These are phyloP conservation scores for Tenodera sinensis DNA, from an alignment of 2,888 invertebrate species.

Conservation along the genomic window DNA sequence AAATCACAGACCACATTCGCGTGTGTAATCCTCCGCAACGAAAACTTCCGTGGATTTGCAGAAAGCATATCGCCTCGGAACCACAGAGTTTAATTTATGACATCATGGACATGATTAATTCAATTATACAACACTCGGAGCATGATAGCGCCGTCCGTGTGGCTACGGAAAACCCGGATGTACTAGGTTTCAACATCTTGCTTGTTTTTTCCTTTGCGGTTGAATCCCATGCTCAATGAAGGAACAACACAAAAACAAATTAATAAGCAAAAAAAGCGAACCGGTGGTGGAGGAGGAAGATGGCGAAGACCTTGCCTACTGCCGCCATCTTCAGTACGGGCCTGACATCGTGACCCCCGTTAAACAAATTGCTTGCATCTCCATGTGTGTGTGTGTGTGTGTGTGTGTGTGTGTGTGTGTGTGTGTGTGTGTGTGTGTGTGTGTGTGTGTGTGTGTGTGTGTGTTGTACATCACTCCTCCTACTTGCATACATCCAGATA, in stretches of 20 bases:
- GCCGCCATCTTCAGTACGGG: slow-evolving; percentile 7
- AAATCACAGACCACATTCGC: not conserved
- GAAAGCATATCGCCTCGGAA: too few species aligned
- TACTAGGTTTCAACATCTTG: not conserved
- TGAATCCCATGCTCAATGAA: not conserved
- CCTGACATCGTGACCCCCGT: slow-evolving; percentile 17
- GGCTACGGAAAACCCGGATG: not conserved
- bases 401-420: too few species aligned
- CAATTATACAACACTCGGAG: not conserved
- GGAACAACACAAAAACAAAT: not conserved
- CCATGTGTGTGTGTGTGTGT: not conserved
- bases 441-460: too few species aligned
- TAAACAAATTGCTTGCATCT: slow-evolving; percentile 19
- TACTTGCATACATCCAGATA: not conserved
- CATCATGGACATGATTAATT: not conserved
- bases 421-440: too few species aligned
- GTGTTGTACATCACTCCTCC: not conserved
- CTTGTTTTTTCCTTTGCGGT: not conserved
- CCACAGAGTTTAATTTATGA: not conserved
- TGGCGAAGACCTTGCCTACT: not conserved
- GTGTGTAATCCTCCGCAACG: not conserved
- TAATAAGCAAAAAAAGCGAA: not conserved
- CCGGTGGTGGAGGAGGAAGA: not conserved
- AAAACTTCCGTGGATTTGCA: not conserved
- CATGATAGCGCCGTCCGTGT: not conserved